Base-by-base conservation (phyloP, 64 coral and sea anemone species). In the Montipora cactus region DNA sequence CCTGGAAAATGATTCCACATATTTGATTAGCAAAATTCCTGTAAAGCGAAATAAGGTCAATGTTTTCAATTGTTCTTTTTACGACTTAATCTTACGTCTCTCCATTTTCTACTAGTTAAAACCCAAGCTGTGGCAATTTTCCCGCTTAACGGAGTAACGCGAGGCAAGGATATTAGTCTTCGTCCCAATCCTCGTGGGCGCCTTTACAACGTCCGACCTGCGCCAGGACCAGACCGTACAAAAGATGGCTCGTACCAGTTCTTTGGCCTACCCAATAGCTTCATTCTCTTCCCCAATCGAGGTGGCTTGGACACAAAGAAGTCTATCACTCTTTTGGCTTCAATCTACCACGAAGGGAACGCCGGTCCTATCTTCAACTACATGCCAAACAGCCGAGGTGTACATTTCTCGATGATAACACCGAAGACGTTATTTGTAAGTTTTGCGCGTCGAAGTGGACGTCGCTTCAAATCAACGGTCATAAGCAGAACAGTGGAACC, bases 291-390 rank as follows among this genome's bases (percentile, higher is more conserved):
- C 77, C 92, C 95, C 18, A 96, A 96, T 66, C 48, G 62, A 83
- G 95, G 95, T 8, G 62, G 52, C 73, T 47, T 96, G 15, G 88
- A 91, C 47, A 78, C 95, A 0, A 55, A 53, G 18, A 73, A 67
- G 7, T 96, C 95, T n/a, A 93, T 96, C 1, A 94, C 95, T 22
- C 22, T 96, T 2, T 20, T 96, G 22, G 88, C 91, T 18, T 94
- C 81, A 92, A 94, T 96, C 3, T 93, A 87, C 7, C 95, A 87
- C 18, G 67, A 93, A 44, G 92, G 92, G 5, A 51, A 18, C 2
- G 44, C 92, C 28, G 95, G 95, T 13, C 95, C 95, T 0, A 91
- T 92, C 73, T 92, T 92, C 72, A 76, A 92, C 52, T 80, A 81
- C 78, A 87, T 79, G 52, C 90, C 78, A 0, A 92, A 79, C 14